Base-by-base conservation (phyloP, 2,113 vertebrate species). In the Corapipo altera region DNA sequence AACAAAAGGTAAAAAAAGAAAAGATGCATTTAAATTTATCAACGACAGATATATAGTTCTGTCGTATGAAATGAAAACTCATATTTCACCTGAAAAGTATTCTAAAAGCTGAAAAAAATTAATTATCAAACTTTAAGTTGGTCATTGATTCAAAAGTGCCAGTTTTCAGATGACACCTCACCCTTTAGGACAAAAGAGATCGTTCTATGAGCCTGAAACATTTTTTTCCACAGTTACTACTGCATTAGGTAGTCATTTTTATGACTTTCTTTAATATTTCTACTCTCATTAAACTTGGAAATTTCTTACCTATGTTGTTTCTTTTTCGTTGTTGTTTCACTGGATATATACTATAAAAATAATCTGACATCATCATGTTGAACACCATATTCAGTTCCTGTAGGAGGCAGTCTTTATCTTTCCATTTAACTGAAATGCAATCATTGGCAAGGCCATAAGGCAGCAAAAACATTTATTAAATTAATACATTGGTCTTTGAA, bases 401-500 rank as follows among this genome's bases (percentile, higher is more conserved):
- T 48, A 93, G 77, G 62, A 97, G 74, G 78, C 78, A 85, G 55
- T 82, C 30, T 80, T 66, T 71, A 16, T 70, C 73, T 61, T 91
- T 91, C 19, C 9, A 26, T 73, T 89, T 79, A 87, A 69, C 37
- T 41, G 48, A 26, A 93, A 67, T 61, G 2, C 4, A 67, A 35
- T 72, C 1, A 2, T 57, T 88, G 61, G 39, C 74, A 85, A 75
- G n/a, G 62, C 21, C 58, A 79, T 58, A 76, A 67, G 11, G 22
- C 20, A 75, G n/a, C 22, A 89, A 84, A 94, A 89, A 26, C 55
- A 74, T 44, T 73, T 89, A 67, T 85, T 77, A 91, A 88, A 88
- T 96, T 72, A 94, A 88, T 94, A 85, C 12, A 69, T 72, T 73
- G 78, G 54, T 85, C 77, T 94, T 77, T 94, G 74, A 95, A 89